Evolutionary conservation across 2,113 vertebrate genomes (phyloP).

Genomic region (Leuciscus idus): DNA sequence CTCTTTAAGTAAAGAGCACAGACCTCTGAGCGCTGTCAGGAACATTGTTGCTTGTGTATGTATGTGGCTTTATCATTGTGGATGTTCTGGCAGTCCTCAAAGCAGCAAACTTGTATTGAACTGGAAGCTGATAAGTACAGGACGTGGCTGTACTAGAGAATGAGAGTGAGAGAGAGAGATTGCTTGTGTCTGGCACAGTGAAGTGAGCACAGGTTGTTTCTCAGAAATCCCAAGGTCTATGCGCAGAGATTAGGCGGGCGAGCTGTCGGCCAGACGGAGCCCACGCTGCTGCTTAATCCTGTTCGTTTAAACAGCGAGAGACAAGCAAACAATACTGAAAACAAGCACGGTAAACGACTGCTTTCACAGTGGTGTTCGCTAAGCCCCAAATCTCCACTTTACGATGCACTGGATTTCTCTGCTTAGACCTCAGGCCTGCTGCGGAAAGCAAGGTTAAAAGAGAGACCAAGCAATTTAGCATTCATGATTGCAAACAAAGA

Average conservation of each 20-base stretch:
- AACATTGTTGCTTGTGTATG: slow-evolving; percentile 21
- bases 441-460: slow-evolving; percentile 1
- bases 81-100: slow-evolving; percentile 54
- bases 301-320: slow-evolving; percentile 67
- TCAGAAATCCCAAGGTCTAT: slow-evolving; percentile 66
- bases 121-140: slow-evolving; percentile 68
- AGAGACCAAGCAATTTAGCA: slow-evolving; percentile 1
- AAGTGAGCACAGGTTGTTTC: slow-evolving; percentile 67
- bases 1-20: background rate
- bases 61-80: slow-evolving; percentile 65
- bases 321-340: slow-evolving; percentile 59
- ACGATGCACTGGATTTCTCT: slow-evolving; percentile 30
- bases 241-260: slow-evolving; percentile 65
- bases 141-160: slow-evolving; percentile 44
- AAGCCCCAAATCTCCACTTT: slow-evolving; percentile 63
- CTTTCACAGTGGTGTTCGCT: slow-evolving; percentile 47
- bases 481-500: background rate
- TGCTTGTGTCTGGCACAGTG: background rate
- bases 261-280: slow-evolving; percentile 60
- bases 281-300: slow-evolving; percentile 68
- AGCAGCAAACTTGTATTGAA: slow-evolving; percentile 50
- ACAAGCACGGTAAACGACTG: slow-evolving; percentile 4
- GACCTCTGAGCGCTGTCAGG: slow-evolving; percentile 12
- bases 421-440: background rate
- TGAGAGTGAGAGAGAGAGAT: slow-evolving; percentile 40